phyloP scores from a whole-genome alignment of 1,140 invertebrate genomes.

The Penaeus chinensis region DNA sequence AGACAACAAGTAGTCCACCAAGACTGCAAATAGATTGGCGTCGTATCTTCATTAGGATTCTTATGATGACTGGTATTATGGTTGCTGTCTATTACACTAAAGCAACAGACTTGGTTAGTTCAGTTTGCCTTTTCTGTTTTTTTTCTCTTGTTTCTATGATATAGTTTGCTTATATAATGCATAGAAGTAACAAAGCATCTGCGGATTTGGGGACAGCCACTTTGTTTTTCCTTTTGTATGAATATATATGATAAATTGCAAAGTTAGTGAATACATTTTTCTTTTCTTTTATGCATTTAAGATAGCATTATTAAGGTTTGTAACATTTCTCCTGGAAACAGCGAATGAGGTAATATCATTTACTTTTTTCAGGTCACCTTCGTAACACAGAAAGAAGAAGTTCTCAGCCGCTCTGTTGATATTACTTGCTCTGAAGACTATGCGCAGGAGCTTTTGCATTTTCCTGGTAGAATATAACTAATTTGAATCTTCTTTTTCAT shows the following conservation, averaged over 20 bases:
- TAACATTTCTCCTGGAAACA: too few relatives aligned
- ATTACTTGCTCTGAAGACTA: slow-evolving; percentile 51
- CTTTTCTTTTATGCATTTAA: too few relatives aligned
- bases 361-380: slow-evolving; percentile 19
- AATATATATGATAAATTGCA: too few relatives aligned
- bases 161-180: too few relatives aligned
- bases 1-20: slow-evolving; percentile 8
- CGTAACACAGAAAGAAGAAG: slow-evolving; percentile 46
- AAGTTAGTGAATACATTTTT: too few relatives aligned
- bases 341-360: too few relatives aligned
- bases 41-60: slow-evolving; percentile 33
- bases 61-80: slow-evolving; percentile 46
- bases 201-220: too few relatives aligned
- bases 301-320: too few relatives aligned
- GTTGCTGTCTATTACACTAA: slow-evolving; percentile 45
- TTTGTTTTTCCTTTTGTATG: too few relatives aligned
- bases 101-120: slow-evolving; percentile 31
- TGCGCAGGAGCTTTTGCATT: slow-evolving; percentile 45
- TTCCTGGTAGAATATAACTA: slow-evolving; percentile 17
- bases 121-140: neutral
- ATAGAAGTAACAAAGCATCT: too few relatives aligned
- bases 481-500: too few relatives aligned
- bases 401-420: slow-evolving; percentile 38
- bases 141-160: neutral
- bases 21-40: slow-evolving; percentile 39